A percentile compares a stretch with the other conserved stretches of the same genome.
phyloP scores from a whole-genome alignment of 2,888 invertebrate species.

The Caenorhabditis afra region DNA sequence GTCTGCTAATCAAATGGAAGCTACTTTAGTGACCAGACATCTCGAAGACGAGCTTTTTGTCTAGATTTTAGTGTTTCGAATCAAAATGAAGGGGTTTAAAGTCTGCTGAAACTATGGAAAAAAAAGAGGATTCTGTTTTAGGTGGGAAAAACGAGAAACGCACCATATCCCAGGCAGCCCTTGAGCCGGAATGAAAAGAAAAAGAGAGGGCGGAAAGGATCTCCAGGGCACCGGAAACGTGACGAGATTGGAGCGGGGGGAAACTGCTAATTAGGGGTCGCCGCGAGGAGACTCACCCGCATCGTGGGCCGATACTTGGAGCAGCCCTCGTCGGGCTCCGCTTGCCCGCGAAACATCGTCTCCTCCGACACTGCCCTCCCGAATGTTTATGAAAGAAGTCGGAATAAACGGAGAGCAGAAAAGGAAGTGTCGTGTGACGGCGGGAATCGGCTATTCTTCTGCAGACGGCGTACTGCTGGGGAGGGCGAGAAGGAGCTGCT shows the following conservation, averaged over 20 bases:
- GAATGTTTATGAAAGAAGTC: constrained; percentile 38
- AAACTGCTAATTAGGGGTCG: constrained; percentile 26
- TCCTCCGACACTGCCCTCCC: neutral
- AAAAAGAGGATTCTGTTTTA: no score
- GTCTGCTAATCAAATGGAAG: no score
- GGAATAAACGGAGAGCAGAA: constrained; percentile 31
- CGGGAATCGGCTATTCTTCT: constrained; percentile 45
- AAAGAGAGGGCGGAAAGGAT: constrained; percentile 17
- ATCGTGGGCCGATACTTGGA: constrained; percentile 62
- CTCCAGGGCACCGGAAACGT: constrained; percentile 44
- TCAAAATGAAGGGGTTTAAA: no score
- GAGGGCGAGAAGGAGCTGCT: constrained; percentile 5
- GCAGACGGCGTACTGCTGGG: constrained; percentile 25
- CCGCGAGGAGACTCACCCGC: constrained; percentile 53
- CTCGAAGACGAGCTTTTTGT: neutral
- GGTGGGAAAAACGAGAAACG: no score
- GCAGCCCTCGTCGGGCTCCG: constrained; percentile 40
- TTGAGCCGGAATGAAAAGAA: neutral
- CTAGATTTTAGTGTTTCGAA: no score
- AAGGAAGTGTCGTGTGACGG: constrained; percentile 48
- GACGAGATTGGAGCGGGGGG: constrained; percentile 28
- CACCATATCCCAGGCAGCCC: constrained; percentile 20
- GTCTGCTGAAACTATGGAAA: no score
- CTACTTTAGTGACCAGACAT: neutral
- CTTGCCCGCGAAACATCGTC: constrained; percentile 58